Percentiles rank a stretch among this genome's conserved stretches.
Conservation (phyloP, 2,888 invertebrate species). For the Chaetoderma sp. region DNA sequence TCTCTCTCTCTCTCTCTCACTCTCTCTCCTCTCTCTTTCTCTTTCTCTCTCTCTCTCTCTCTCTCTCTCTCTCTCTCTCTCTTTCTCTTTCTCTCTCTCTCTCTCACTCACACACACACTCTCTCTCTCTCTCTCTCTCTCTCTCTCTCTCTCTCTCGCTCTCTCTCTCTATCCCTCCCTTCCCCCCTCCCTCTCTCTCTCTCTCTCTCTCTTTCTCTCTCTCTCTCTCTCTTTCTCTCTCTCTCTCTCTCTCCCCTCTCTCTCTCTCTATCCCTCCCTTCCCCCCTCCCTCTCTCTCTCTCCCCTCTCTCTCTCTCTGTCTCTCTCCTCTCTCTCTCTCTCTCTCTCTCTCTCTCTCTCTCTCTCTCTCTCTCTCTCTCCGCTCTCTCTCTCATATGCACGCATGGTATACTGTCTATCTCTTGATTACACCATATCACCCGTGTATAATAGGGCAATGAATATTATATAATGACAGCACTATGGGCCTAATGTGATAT, state of each 20-base stretch:
- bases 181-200: constrained; percentile 17
- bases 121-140: neutral
- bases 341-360: constrained; percentile 17
- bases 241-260: constrained; percentile 13
- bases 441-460: no score
- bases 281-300: constrained; percentile 21
- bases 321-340: constrained; percentile 18
- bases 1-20: neutral
- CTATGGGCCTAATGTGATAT: no score
- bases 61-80: constrained; percentile 9
- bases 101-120: constrained; percentile 1
- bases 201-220: constrained; percentile 19
- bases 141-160: no score
- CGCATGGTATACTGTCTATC: neutral
- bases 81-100: constrained; percentile 10
- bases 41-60: constrained; percentile 10
- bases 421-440: no score
- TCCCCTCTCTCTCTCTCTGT: constrained; percentile 22
- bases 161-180: no score
- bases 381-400: no score
- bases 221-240: constrained; percentile 15
- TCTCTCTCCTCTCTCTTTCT: constrained; percentile 7
- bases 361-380: constrained; percentile 16
- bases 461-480: no score
- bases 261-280: constrained; percentile 6